A percentile compares a stretch with the other conserved stretches of the same genome.
Evolutionary conservation across 2,797 vertebrate genomes (phyloP).

Genomic region (Avahi laniger): DNA sequence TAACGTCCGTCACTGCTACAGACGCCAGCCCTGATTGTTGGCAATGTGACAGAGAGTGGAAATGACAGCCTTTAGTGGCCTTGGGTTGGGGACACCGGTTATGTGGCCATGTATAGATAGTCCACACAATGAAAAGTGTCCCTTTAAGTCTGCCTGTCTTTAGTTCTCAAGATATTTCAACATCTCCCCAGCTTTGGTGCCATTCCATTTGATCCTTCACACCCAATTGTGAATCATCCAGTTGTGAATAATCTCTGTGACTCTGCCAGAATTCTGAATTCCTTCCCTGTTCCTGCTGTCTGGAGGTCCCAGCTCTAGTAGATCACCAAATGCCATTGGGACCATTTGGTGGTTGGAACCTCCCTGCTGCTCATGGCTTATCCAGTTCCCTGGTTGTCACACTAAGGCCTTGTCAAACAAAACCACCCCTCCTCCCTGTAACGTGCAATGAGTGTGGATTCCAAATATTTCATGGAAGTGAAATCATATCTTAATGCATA

Average conservation of each 20-base stretch:
- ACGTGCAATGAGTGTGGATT: background rate
- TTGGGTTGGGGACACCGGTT: background rate
- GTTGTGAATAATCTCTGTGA: background rate
- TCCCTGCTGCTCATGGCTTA: background rate
- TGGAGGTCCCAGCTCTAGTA: background rate
- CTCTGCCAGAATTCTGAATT: background rate
- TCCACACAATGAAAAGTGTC: background rate
- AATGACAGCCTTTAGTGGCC: background rate
- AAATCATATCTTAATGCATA: background rate
- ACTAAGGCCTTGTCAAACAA: background rate
- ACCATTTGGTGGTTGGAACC: background rate
- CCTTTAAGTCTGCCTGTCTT: background rate
- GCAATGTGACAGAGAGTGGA: background rate
- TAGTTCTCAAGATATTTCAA: background rate
- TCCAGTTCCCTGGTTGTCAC: background rate
- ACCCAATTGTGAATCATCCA: background rate
- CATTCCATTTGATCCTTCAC: background rate
- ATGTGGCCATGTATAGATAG: background rate
- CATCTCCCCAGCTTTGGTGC: background rate
- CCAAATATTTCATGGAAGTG: background rate
- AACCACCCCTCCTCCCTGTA: background rate
- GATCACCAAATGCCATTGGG: background rate
- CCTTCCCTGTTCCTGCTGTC: background rate
- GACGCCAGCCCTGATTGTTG: background rate
- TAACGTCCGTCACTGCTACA: background rate